Conservation (phyloP, 1,140 invertebrate genomes). For the Carposina sasakii region DNA sequence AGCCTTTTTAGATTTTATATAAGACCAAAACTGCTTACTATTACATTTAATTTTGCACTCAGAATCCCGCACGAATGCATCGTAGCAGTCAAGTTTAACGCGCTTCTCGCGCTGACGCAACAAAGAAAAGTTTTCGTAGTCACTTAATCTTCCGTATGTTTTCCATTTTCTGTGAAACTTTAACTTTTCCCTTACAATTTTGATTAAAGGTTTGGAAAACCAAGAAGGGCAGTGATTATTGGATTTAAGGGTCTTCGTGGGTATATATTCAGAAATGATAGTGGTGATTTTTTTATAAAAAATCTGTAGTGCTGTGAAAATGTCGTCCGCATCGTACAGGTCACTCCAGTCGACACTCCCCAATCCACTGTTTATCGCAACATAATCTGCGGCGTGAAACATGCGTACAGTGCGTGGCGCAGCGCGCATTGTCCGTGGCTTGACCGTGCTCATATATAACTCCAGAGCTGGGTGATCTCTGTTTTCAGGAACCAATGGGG, state of each 20-base stretch:
- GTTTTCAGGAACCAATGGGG: background rate
- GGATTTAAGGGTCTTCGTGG: background rate
- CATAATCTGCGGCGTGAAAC: background rate
- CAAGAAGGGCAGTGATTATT: background rate
- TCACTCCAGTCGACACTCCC: background rate
- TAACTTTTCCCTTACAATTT: slow-evolving; percentile 4
- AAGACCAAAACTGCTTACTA: slow-evolving; percentile 2
- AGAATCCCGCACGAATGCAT: background rate
- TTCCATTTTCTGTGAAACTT: slow-evolving; percentile 11
- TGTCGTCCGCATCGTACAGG: background rate
- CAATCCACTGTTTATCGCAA: background rate
- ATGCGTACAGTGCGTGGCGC: background rate
- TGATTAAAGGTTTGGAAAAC: slow-evolving; percentile 6
- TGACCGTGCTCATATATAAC: background rate
- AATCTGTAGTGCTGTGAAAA: background rate
- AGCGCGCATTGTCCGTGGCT: background rate
- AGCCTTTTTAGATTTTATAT: background rate
- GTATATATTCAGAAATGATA: background rate
- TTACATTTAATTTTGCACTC: slow-evolving; percentile 1
- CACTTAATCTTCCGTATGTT: slow-evolving; percentile 1
- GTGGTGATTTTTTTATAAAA: background rate
- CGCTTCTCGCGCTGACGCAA: slow-evolving; percentile 1
- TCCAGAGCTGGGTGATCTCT: background rate
- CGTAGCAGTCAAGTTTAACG: background rate
- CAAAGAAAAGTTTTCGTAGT: slow-evolving; percentile 3